Evolutionary conservation across 64 coral and sea anemone species (phyloP).

Genomic region (Pachyseris speciosa): DNA sequence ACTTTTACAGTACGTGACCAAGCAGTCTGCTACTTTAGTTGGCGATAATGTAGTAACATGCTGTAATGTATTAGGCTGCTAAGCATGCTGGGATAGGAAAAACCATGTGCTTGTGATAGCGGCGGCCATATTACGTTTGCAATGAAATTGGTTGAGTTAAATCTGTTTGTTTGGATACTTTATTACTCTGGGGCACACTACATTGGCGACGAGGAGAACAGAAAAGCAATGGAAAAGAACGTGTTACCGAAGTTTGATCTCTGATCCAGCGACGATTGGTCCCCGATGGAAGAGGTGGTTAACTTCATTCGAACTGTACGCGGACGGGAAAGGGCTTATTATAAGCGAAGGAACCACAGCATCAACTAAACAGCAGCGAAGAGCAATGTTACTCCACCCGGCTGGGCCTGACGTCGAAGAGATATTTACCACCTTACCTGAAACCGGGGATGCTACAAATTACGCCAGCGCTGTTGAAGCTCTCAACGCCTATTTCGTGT

Average conservation of each 20-base stretch:
- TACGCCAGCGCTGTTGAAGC: conserved; percentile 15
- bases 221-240: background rate
- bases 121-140: background rate
- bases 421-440: conserved; percentile 16
- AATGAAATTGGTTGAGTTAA: conserved; percentile 6
- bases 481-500: conserved; percentile 9
- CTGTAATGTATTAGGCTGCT: conserved; percentile 16
- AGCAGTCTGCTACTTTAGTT: too few relatives aligned
- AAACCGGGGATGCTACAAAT: conserved; percentile 20
- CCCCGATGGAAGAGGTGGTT: conserved; percentile 40
- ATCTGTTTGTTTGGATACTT: background rate
- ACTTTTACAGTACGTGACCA: too few relatives aligned
- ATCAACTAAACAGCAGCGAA: conserved; percentile 3
- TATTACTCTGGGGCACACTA: conserved; percentile 25
- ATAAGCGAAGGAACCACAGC: conserved; percentile 1
- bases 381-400: background rate
- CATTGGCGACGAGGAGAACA: conserved; percentile 67
- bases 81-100: background rate
- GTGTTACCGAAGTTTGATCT: conserved; percentile 31
- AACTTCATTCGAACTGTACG: conserved; percentile 43
- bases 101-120: conserved; percentile 5
- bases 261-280: too few relatives aligned
- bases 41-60: too few relatives aligned
- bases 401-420: conserved; percentile 23
- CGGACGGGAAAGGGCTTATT: conserved; percentile 46